Evolutionary conservation across 2,888 invertebrate species (phyloP), one percentile per base, ranked within the genome.

Genomic region (Seira ritae): DNA sequence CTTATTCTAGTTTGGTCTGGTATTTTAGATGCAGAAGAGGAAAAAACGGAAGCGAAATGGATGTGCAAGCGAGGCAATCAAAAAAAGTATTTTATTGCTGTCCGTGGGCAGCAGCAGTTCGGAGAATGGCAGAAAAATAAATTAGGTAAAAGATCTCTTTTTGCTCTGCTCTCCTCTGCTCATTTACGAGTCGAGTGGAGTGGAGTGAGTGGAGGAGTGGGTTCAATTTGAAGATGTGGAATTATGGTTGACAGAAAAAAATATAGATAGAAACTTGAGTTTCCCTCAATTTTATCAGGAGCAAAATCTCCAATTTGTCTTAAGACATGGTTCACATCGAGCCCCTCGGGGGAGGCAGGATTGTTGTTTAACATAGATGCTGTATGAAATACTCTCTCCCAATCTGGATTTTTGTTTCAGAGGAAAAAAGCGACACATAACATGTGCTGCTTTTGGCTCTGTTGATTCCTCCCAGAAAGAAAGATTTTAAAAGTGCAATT

Each of bases 21-120:
- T 19, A 20, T 62, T 20, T 12, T n/a, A 50, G 50, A 50, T n/a
- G 31, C 31, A 50, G 50, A 50, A 50, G 50, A 50, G 15, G 50
- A 50, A 50, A 20, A 20, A 62, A 62, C 62, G 62, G 62, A 62
- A 62, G 62, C 62, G 62, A 62, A n/a, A 50, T n/a, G n/a, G n/a
- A n/a, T 50, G 50, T n/a, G n/a, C 15, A 62, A 62, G 62, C 8
- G 62, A 62, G 62, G 62, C 8, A 19, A 62, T 50, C 50, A 62
- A n/a, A 22, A 20, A 62, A 62, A 62, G 62, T 20, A 62, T 62
- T 55, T 55, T 55, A 55, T 55, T 55, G 55, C 55, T n/a, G 62
- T 20, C 22, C n/a, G 62, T 62, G 22, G 62, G 22, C 62, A 20
- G 62, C 60, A 42, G 12, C 17, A 50, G 17, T 62, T 55, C 15